phyloP scores from a whole-genome alignment of 2,113 vertebrate genomes.

The Sialia sialis region DNA sequence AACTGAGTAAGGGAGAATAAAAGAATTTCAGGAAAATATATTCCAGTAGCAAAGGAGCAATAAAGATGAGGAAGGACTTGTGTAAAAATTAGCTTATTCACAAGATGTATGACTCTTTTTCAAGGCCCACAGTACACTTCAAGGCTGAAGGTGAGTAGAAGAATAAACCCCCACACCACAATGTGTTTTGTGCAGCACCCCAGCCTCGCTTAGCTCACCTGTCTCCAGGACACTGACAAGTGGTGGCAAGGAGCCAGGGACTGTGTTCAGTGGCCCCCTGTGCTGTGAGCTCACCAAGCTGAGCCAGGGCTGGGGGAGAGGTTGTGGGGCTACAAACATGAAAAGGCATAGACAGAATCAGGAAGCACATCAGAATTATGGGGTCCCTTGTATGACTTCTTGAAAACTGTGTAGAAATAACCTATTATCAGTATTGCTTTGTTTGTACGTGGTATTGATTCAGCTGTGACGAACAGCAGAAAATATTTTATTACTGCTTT shows the following conservation, averaged over 20 bases:
- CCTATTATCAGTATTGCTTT: not conserved
- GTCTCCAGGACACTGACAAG: not conserved
- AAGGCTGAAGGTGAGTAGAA: not conserved
- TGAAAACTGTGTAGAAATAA: slow-evolving; percentile 21
- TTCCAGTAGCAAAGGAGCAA: not conserved
- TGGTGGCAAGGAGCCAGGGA: not conserved
- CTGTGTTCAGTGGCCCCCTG: not conserved
- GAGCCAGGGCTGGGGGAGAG: not conserved
- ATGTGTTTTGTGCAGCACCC: not conserved
- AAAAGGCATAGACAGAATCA: not conserved
- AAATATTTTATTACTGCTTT: slow-evolving; percentile 44
- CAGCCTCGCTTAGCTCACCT: not conserved
- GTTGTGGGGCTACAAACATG: not conserved
- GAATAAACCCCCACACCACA: not conserved
- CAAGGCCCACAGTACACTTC: not conserved
- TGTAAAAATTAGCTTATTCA: not conserved
- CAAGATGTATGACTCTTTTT: not conserved
- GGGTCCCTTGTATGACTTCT: not conserved
- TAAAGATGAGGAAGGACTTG: not conserved
- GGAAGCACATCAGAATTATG: not conserved
- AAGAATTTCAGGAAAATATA: not conserved
- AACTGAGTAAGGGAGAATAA: not conserved
- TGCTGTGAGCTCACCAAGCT: rapidly evolving
- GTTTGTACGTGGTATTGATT: slow-evolving; percentile 41
- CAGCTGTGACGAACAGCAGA: slow-evolving; percentile 13